These are phyloP conservation scores for Hyperoplus lanceolatus DNA, from an alignment of 2,797 vertebrate genomes.

Conservation along the genomic window DNA sequence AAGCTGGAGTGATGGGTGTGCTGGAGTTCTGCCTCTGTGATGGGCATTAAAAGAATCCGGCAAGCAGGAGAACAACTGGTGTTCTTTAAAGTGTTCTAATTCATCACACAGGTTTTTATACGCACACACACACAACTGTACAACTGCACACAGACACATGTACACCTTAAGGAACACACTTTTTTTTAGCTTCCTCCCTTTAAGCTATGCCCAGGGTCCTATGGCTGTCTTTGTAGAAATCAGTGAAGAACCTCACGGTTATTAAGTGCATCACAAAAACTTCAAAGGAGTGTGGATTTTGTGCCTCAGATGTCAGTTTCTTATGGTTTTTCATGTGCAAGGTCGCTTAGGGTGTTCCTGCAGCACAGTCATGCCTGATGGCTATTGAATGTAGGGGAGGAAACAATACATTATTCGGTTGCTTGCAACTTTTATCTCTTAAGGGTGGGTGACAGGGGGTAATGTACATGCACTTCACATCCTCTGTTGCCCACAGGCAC, in stretches of 20 bases:
- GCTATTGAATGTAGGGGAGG: constrained; percentile 48
- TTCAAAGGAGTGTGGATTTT: constrained; percentile 69
- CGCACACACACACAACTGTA: not conserved
- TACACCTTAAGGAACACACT: constrained; percentile 39
- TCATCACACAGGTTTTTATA: constrained; percentile 30
- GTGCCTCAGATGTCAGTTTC: constrained; percentile 63
- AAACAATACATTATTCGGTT: constrained; percentile 60
- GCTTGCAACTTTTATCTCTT: constrained; percentile 49
- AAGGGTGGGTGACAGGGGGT: not conserved
- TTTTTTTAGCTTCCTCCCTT: constrained; percentile 59
- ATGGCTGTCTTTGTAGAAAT: constrained; percentile 65
- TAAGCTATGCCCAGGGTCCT: constrained; percentile 65
- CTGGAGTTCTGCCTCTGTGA: constrained; percentile 33
- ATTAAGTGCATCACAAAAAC: constrained; percentile 67
- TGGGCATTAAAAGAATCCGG: constrained; percentile 25
- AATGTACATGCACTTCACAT: constrained; percentile 32
- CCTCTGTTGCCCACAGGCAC: constrained; percentile 49
- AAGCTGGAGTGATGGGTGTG: constrained; percentile 26
- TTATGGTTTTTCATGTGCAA: constrained; percentile 57
- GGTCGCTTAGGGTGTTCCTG: constrained; percentile 66
- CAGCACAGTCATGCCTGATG: constrained; percentile 56
- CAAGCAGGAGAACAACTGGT: constrained; percentile 30
- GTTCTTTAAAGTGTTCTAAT: constrained; percentile 46
- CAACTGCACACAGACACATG: constrained; percentile 2
- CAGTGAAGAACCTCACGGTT: constrained; percentile 64